Base-by-base conservation (phyloP, 2,797 vertebrate species). In the Pyrocephalus nanus region DNA sequence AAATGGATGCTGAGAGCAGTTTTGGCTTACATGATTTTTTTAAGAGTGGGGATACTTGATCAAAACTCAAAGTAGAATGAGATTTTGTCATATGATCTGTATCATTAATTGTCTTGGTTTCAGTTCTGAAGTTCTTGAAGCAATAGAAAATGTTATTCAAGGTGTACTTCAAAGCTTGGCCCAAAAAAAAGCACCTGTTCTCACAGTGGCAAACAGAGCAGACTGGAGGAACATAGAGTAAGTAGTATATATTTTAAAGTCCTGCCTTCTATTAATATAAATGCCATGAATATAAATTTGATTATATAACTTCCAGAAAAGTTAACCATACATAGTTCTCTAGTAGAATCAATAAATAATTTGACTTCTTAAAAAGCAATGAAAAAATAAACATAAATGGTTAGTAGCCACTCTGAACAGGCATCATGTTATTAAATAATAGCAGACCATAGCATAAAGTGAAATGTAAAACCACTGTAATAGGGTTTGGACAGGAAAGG, bases 161-260 rank as follows among this genome's bases (percentile, higher is more conserved):
- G 98, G 96, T 62, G 86, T 99, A 72, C 43, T 99, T 88, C 92
- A 93, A 72, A 98, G 98, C 93, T 90, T 99, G 95, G 98, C 98
- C 71, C 97, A 96, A 95, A 98, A 97, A 5, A 98, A 99, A 94
- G 98, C 98, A 55, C 99, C 99, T 67, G 97, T 97, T 67, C 97
- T 99, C 90, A 95, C 71, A 12, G 8, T 99, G 86, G 97, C 98
- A 66, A 98, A 98, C 92, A 98, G 99, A 97, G 97, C 97, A 61
- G 98, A 97, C 58, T 99, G 99, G 99, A 97, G 96, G 81, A 99
- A 99, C 55, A 95, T 99, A 86, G 98, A 98, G 99, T 99, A 98
- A 96, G 98, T 95, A 84, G 80, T 26, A 71, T 76, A 26, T 17
- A n/a, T 34, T 88, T 87, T 21, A 23, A 47, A 86, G 15, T 88